Evolutionary conservation across 2,888 invertebrate species (phyloP), one percentile per base, ranked within the genome.

Genomic region (Acanthacorydalis orientalis): DNA sequence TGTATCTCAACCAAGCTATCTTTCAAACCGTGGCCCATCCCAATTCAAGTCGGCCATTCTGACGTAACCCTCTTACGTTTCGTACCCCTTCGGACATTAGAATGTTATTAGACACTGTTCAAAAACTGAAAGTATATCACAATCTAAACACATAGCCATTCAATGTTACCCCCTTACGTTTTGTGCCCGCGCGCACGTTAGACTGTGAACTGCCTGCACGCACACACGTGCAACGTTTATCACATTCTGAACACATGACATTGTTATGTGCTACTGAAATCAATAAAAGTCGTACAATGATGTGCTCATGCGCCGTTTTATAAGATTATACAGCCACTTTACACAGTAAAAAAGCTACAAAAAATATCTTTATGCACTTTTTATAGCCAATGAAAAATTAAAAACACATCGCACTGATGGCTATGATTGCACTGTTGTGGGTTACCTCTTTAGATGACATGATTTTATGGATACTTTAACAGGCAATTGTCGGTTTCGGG

Each of bases 201-300:
- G 62, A 61, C 51, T 59, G 60, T 60, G 58, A 59, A 47, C 31
- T 23, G 46, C 35, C 39, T 7, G 14, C 12, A 31, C 37, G 44
- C 23, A 43, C 34, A n/a, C 16, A 33, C 37, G 42, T 43, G 49
- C 43, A 8, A 23, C n/a, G 40, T 47, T 15, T 47, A 43, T 59
- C 60, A 63, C 64, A 59, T 51, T 60, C 63, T 62, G 54, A 56
- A 43, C 53, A 50, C 38, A n/a, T n/a, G 31, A 43, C 48, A 45
- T 40, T 39, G 46, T 46, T 45, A 49, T 51, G 47, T 51, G 74
- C 75, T 74, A 75, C 75, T 74, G 75, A 74, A 77, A 77, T 76
- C 76, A 76, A 77, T 77, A 77, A 77, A 76, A 76, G 74, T 56
- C 52, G 55, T 53, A 53, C 55, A 55, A 58, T 56, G 58, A 57